These are phyloP conservation scores for Dolichopus griseipennis DNA, from an alignment of 2,888 invertebrate genomes.

Conservation along the genomic window DNA sequence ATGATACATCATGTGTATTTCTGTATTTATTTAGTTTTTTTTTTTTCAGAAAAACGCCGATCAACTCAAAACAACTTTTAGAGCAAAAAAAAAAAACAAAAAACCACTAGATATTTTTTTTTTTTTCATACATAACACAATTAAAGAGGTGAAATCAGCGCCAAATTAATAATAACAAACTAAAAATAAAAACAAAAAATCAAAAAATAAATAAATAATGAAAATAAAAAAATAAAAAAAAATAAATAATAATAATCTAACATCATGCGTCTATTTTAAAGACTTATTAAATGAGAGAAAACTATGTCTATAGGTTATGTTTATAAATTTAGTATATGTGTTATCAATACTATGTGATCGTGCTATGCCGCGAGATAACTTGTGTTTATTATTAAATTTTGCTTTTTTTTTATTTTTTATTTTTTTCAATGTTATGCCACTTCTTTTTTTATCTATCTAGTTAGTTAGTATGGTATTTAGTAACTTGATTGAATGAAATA, in stretches of 20 bases:
- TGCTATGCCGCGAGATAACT: neutral
- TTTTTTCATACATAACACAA: too few relatives aligned
- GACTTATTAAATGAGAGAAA: neutral
- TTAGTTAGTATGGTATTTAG: too few relatives aligned
- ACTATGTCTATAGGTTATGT: slow-evolving; percentile 6
- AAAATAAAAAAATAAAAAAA: too few relatives aligned
- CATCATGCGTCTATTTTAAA: neutral
- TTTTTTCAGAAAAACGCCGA: too few relatives aligned
- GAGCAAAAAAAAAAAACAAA: too few relatives aligned
- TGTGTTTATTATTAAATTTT: neutral
- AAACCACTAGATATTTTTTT: too few relatives aligned
- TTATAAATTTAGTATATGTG: neutral
- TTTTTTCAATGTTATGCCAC: too few relatives aligned
- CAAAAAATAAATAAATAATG: neutral
- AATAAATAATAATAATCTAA: neutral
- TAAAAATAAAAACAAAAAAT: neutral
- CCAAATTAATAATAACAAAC: neutral
- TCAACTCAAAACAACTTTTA: too few relatives aligned
- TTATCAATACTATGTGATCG: neutral
- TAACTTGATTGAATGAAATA: too few relatives aligned
- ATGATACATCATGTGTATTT: too few relatives aligned
- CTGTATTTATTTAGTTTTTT: too few relatives aligned
- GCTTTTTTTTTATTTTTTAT: neutral
- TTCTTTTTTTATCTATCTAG: too few relatives aligned
- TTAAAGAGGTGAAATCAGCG: slow-evolving; percentile 1